phyloP scores from a whole-genome alignment of 1,140 invertebrate genomes.

The Drosophila yakuba region DNA sequence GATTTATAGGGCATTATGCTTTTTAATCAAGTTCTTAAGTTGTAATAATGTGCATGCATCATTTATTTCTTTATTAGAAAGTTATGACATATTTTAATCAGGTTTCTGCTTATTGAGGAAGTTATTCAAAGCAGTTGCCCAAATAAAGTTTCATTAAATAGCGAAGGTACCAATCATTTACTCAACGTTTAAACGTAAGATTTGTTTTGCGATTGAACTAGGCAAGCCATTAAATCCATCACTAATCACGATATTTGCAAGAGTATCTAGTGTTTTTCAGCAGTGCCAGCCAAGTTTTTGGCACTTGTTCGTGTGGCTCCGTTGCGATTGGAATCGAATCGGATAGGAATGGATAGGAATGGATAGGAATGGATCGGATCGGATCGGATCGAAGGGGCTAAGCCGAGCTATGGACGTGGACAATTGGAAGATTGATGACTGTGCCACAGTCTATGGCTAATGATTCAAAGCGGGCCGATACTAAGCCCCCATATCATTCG shows the following conservation, averaged over 20 bases:
- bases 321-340: conserved; percentile 20
- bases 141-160: neutral
- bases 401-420: conserved; percentile 23
- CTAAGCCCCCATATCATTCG: neutral
- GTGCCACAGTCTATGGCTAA: conserved; percentile 40
- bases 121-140: neutral
- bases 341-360: neutral
- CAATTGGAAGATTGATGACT: conserved; percentile 74
- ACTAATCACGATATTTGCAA: neutral
- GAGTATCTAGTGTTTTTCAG: conserved; percentile 26
- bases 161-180: neutral
- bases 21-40: too few species aligned
- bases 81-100: neutral
- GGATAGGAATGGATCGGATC: neutral
- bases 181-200: neutral
- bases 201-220: neutral
- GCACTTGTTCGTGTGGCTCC: conserved; percentile 18
- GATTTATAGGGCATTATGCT: too few species aligned
- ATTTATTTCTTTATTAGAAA: too few species aligned
- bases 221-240: too few species aligned
- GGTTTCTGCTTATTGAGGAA: neutral
- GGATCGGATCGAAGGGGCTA: conserved; percentile 22
- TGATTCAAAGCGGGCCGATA: conserved; percentile 56
- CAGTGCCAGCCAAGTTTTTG: neutral
- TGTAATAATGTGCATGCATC: too few species aligned